phyloP scores from a whole-genome alignment of 2,888 invertebrate species.

The Pseudolycoriella hygida region DNA sequence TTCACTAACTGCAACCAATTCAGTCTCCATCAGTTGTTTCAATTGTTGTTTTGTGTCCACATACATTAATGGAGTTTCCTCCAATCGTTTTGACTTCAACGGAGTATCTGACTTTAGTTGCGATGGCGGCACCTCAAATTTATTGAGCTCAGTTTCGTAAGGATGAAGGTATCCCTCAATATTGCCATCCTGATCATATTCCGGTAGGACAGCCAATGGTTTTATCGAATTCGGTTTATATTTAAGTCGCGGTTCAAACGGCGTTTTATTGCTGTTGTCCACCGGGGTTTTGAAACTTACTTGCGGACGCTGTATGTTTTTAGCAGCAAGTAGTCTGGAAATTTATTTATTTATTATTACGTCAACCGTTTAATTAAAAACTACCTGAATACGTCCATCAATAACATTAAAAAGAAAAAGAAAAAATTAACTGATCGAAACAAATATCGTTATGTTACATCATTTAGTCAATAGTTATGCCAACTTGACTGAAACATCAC shows the following conservation, averaged over 20 bases:
- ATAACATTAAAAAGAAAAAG: too few species aligned
- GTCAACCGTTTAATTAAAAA: too few species aligned
- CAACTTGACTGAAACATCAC: too few species aligned
- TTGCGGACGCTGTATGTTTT: constrained; percentile 67
- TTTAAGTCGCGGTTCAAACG: constrained; percentile 70
- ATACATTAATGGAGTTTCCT: constrained; percentile 46
- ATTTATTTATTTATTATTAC: too few species aligned
- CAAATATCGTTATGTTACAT: too few species aligned
- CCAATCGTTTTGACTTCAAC: constrained; percentile 30
- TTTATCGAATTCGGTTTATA: constrained; percentile 78
- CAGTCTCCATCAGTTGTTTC: constrained; percentile 36
- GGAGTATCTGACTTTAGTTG: constrained; percentile 33
- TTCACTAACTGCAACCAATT: constrained; percentile 32
- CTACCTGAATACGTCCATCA: too few species aligned
- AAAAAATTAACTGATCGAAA: neutral
- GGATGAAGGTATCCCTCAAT: constrained; percentile 67
- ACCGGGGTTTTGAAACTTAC: constrained; percentile 65
- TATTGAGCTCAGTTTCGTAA: constrained; percentile 66
- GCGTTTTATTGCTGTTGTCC: constrained; percentile 52
- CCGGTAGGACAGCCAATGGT: constrained; percentile 55
- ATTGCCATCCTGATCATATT: constrained; percentile 43
- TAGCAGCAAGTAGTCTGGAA: constrained; percentile 43
- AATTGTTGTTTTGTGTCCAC: constrained; percentile 50
- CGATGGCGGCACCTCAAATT: constrained; percentile 39
- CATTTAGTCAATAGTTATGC: too few species aligned